Percentiles rank a stretch among this genome's conserved stretches.
Conservation (phyloP, 2,888 invertebrate genomes). For the Mantis religiosa region DNA sequence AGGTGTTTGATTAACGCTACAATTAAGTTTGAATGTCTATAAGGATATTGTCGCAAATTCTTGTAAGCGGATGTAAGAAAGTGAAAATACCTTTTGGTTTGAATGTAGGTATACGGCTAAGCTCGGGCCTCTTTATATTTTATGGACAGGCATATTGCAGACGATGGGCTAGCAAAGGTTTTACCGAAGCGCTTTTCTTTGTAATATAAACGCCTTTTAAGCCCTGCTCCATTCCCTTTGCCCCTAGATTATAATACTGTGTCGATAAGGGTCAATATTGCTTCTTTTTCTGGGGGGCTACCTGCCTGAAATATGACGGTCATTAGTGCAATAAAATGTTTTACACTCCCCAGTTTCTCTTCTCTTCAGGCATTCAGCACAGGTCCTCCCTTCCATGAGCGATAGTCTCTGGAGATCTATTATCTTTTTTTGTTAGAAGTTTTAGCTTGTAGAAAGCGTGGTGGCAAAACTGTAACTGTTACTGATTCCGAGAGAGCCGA, state of each 20-base stretch:
- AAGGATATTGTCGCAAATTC: too few species aligned
- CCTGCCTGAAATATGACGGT: neutral
- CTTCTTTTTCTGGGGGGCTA: neutral
- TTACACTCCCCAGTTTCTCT: neutral
- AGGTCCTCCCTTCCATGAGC: neutral
- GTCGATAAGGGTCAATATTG: conserved; percentile 6
- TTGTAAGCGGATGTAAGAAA: too few species aligned
- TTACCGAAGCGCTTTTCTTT: neutral
- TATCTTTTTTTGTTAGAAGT: neutral
- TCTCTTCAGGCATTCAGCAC: neutral
- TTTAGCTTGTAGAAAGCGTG: neutral
- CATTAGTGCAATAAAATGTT: conserved; percentile 16
- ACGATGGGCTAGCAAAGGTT: neutral
- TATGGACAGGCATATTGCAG: neutral
- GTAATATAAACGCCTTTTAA: neutral
- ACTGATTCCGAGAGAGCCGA: neutral
- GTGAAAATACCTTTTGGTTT: too few species aligned
- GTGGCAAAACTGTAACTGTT: neutral
- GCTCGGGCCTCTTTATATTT: neutral
- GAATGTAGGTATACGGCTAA: neutral
- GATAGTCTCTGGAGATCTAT: neutral
- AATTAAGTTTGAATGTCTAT: too few species aligned
- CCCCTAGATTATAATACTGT: neutral
- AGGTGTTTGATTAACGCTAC: too few species aligned
- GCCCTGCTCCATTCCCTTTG: neutral